A percentile compares a stretch with the other conserved stretches of the same genome.
Conservation (phyloP, 2,888 invertebrate species). For the Cremastinae sp. region DNA sequence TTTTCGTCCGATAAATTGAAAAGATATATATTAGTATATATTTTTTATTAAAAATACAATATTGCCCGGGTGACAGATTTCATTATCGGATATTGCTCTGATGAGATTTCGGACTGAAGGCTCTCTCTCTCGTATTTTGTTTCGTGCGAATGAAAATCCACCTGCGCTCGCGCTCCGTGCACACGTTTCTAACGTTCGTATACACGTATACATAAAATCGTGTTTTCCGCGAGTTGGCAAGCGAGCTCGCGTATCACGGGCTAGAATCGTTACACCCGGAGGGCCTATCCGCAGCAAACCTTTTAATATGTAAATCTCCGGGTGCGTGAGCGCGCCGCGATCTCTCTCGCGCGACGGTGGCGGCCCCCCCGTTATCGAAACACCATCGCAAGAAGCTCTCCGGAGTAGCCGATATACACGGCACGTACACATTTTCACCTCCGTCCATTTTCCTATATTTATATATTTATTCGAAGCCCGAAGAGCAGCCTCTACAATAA, state of each 20-base stretch:
- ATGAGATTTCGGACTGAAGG: no score
- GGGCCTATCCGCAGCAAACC: conserved; percentile 60
- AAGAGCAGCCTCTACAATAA: neutral
- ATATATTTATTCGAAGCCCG: neutral
- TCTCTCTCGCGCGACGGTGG: conserved; percentile 53
- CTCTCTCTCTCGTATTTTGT: no score
- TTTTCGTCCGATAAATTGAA: no score
- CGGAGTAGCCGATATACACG: conserved; percentile 24
- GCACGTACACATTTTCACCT: neutral
- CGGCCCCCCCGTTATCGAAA: conserved; percentile 56
- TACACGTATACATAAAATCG: conserved; percentile 24
- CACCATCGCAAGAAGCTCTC: conserved; percentile 57
- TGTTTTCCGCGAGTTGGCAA: conserved; percentile 37
- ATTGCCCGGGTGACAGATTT: no score
- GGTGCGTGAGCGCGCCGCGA: conserved; percentile 44
- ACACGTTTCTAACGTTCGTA: neutral
- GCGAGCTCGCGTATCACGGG: conserved; percentile 46
- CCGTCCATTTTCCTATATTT: neutral
- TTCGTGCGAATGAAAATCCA: conserved; percentile 25
- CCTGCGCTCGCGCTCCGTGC: conserved; percentile 17
- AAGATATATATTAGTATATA: no score
- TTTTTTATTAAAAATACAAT: no score
- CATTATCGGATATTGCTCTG: no score
- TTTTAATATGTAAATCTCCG: conserved; percentile 61
- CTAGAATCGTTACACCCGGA: conserved; percentile 62